These are phyloP conservation scores for Lasioglossum pauxillum DNA, from an alignment of 2,888 invertebrate species.

Conservation along the genomic window DNA sequence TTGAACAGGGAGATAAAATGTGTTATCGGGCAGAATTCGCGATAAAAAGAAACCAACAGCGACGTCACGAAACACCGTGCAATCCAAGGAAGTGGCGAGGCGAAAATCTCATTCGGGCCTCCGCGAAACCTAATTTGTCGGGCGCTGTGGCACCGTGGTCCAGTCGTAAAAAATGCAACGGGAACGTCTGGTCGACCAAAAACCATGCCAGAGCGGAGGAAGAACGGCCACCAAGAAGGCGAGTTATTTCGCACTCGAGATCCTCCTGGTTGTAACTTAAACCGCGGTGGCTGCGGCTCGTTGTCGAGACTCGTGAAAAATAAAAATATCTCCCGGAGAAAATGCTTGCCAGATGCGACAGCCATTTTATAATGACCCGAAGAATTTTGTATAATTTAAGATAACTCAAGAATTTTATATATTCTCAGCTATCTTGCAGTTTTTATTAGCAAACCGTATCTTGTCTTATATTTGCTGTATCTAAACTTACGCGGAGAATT, in stretches of 20 bases:
- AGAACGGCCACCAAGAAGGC: slow-evolving; percentile 51
- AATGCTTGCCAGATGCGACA: slow-evolving; percentile 48
- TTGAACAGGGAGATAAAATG: background rate
- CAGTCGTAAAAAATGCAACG: slow-evolving; percentile 61
- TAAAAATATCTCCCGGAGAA: slow-evolving; percentile 27
- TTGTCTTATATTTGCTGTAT: no score
- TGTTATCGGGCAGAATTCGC: background rate
- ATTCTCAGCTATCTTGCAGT: background rate
- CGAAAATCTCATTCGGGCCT: slow-evolving; percentile 44
- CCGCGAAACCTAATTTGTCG: slow-evolving; percentile 64
- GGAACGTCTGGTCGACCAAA: slow-evolving; percentile 43
- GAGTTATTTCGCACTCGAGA: slow-evolving; percentile 61
- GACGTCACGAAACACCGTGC: background rate
- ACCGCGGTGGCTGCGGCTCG: slow-evolving; percentile 42
- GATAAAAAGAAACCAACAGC: background rate
- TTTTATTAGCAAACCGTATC: background rate
- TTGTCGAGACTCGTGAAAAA: slow-evolving; percentile 56
- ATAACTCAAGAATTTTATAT: no score
- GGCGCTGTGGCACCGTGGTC: slow-evolving; percentile 30
- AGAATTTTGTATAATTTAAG: background rate
- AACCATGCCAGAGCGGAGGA: slow-evolving; percentile 23
- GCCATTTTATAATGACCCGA: background rate
- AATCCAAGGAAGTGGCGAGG: slow-evolving; percentile 24
- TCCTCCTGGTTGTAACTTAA: slow-evolving; percentile 54
- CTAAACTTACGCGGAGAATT: background rate